Percentiles rank a stretch among this genome's conserved stretches.
phyloP scores from a whole-genome alignment of 2,113 vertebrate genomes.

The Rhinolophus ferrumequinum region DNA sequence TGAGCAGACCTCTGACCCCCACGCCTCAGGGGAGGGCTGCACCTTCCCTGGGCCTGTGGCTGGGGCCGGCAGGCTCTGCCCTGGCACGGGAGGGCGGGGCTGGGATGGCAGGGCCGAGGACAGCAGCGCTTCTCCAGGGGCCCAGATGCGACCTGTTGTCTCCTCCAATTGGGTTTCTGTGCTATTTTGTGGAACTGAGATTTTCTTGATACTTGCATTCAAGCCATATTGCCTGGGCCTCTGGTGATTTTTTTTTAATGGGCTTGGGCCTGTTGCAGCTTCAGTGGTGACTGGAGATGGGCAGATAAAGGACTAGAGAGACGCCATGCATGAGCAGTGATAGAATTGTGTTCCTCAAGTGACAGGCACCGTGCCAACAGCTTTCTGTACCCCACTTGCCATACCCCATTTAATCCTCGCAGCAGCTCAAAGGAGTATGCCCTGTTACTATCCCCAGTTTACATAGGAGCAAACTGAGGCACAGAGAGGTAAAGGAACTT shows the following conservation, averaged over 20 bases:
- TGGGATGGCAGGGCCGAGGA: rapidly evolving
- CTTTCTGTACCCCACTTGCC: background rate
- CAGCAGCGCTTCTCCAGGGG: rapidly evolving
- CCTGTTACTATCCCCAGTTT: background rate
- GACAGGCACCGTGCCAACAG: background rate
- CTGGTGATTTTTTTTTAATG: background rate
- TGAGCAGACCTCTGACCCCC: background rate
- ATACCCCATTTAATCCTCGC: rapidly evolving
- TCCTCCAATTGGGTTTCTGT: background rate
- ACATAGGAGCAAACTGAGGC: background rate
- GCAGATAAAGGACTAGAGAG: background rate
- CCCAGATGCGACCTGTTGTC: background rate
- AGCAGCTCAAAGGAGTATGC: no score
- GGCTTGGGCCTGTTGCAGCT: background rate
- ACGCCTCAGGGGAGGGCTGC: background rate
- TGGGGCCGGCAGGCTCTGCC: rapidly evolving
- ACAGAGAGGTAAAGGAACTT: background rate
- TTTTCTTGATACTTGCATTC: background rate
- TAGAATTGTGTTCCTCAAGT: rapidly evolving
- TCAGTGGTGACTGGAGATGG: background rate
- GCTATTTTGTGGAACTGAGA: background rate
- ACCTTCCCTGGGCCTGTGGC: background rate
- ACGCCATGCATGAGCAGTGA: rapidly evolving
- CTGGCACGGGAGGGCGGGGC: background rate
- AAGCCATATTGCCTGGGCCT: background rate